A percentile compares a stretch with the other conserved stretches of the same genome.
Evolutionary conservation across 2,113 vertebrate species (phyloP).

Genomic region (Murina feae): DNA sequence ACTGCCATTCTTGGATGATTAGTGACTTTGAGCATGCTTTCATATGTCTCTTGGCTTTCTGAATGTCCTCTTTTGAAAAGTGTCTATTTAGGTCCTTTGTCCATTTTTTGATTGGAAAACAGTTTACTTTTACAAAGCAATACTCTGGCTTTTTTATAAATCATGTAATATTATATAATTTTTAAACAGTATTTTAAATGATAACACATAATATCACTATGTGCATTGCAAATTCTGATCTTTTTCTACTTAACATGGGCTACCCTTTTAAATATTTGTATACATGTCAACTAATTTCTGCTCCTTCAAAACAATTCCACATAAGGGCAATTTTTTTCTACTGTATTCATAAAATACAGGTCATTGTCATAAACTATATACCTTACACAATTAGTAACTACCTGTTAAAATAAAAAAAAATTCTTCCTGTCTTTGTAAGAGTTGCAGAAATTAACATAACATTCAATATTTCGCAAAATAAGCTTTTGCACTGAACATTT

Average conservation of each 20-base stretch:
- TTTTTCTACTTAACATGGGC: background rate
- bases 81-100: too few relatives aligned
- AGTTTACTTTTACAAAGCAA: constrained; percentile 32
- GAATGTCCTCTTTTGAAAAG: too few relatives aligned
- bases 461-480: constrained; percentile 31
- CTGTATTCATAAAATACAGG: background rate
- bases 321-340: background rate
- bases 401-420: constrained; percentile 14
- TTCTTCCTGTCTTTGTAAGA: background rate
- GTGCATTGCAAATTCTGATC: background rate
- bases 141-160: background rate
- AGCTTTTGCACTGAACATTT: background rate
- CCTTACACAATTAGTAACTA: background rate
- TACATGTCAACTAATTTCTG: background rate
- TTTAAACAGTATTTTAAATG: background rate
- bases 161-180: background rate
- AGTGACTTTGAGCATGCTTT: too few relatives aligned
- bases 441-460: constrained; percentile 21
- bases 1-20: too few relatives aligned
- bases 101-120: too few relatives aligned
- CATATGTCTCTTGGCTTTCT: too few relatives aligned
- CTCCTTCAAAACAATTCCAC: background rate
- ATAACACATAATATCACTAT: background rate
- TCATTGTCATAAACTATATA: background rate
- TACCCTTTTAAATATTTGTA: constrained; percentile 21